phyloP scores from a whole-genome alignment of 1,140 invertebrate species.

The Heliothis subflexa region DNA sequence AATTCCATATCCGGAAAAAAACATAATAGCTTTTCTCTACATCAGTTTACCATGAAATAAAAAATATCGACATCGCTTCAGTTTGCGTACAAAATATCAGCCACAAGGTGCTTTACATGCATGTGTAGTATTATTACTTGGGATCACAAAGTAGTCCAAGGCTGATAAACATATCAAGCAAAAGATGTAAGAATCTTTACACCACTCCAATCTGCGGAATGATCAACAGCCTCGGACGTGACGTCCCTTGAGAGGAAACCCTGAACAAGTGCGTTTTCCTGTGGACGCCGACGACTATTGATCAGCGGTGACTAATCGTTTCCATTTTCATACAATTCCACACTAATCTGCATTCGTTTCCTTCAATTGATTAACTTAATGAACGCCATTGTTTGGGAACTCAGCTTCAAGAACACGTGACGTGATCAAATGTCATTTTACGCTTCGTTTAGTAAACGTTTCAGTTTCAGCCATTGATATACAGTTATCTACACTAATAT shows the following conservation, averaged over 20 bases:
- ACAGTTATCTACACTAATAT: no score
- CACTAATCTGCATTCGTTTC: constrained; percentile 21
- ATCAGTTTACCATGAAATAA: no score
- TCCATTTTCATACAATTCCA: not conserved
- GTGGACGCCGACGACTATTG: constrained; percentile 1
- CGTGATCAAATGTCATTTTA: constrained; percentile 2
- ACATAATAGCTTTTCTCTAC: no score
- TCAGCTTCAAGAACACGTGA: constrained; percentile 19
- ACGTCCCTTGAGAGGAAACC: constrained; percentile 69
- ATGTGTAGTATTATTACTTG: no score
- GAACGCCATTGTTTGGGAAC: constrained; percentile 23
- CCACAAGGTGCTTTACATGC: no score
- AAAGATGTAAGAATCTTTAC: constrained; percentile 4
- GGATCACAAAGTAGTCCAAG: not conserved
- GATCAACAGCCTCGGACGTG: constrained; percentile 72
- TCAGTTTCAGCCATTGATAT: constrained; percentile 25
- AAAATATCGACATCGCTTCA: no score
- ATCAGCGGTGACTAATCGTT: constrained; percentile 30
- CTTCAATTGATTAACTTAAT: constrained; percentile 13
- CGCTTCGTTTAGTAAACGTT: constrained; percentile 2
- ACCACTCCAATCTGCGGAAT: constrained; percentile 54
- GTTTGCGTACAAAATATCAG: no score
- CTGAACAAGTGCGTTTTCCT: constrained; percentile 47
- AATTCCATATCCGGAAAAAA: no score
- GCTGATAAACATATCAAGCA: not conserved